Base-by-base conservation (phyloP, 2,888 invertebrate species). In the Oscheius sp. region DNA sequence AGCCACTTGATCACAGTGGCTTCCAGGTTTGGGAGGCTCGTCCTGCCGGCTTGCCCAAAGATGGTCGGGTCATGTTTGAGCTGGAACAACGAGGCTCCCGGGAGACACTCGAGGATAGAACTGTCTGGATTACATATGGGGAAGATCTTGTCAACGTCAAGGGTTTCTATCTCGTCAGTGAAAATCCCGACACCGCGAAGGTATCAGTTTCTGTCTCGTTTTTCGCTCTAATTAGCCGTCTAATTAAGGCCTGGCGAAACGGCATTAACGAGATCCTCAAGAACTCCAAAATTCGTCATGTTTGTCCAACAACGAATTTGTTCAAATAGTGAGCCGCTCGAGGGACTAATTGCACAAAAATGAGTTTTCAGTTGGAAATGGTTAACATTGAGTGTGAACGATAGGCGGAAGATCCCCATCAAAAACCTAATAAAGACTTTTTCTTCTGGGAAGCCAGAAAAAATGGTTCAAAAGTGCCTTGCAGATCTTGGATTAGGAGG, bases 361-460 rank as follows among this genome's bases (percentile, higher is more conserved):
- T n/a, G 5, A 3, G 69, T 76, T 90, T 91, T 84, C 89, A 98
- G 97, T 91, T 98, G 98, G 98, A 96, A 96, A 94, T 92, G 96
- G 74, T 90, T 98, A 61, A 92, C 94, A 74, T 94, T 96, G 89
- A 91, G 93, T 84, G 93, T 94, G 66, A 96, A 97, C 87, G 92
- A 93, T 39, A 92, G 92, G 86, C 94, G 95, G 42, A 95, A 95
- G 89, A 96, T 98, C 69, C 96, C 97, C 1, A 95, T 97, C 2
- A 75, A 82, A 71, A 77, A 79, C 58, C 93, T 98, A 37, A 95
- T 96, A 66, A 91, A 94, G 87, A 98, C 97, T 69, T 98, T 98
- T 89, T 96, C 97, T 2, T 97, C 97, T n/a, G 98, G 98, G 37
- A 96, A 96, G 90, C 96, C 96, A 3, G 98, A 98, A 89, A 96